Conservation (phyloP, 2,797 vertebrate genomes). For the Strix occidentalis region DNA sequence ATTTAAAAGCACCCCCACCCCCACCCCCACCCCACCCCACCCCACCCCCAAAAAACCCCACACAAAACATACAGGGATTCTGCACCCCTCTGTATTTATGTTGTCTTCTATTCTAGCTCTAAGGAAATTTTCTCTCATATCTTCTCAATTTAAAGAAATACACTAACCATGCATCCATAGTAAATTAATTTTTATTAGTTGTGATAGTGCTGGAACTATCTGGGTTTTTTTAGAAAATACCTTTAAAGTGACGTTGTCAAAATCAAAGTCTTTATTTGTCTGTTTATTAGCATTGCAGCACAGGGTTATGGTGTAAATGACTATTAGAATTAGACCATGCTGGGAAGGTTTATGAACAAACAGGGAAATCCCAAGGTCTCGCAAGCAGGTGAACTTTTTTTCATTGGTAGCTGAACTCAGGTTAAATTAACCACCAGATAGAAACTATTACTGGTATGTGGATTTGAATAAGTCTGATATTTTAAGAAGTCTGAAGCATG, state of each 20-base stretch:
- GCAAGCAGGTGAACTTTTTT: not conserved
- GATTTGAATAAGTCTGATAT: not conserved
- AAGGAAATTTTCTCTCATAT: not conserved
- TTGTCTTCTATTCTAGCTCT: not conserved
- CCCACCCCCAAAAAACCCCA: not conserved
- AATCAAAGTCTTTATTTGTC: not conserved
- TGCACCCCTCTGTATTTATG: not conserved
- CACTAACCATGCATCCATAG: not conserved
- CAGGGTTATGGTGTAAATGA: not conserved
- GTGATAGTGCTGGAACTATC: not conserved
- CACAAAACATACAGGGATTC: not conserved
- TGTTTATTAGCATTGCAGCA: not conserved
- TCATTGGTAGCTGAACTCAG: not conserved
- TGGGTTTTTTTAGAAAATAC: not conserved
- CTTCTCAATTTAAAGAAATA: not conserved
- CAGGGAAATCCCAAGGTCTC: not conserved
- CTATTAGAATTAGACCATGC: not conserved
- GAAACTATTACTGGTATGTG: not conserved
- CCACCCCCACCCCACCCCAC: too few relatives aligned
- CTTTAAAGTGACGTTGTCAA: not conserved
- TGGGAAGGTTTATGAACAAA: not conserved
- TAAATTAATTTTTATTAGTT: not conserved
- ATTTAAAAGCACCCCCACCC: not conserved
- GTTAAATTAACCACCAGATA: not conserved
- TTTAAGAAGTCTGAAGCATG: constrained; percentile 13